Percentiles rank a stretch among this genome's conserved stretches.
phyloP scores from a whole-genome alignment of 2,113 vertebrate species.

The Poicephalus gulielmi region DNA sequence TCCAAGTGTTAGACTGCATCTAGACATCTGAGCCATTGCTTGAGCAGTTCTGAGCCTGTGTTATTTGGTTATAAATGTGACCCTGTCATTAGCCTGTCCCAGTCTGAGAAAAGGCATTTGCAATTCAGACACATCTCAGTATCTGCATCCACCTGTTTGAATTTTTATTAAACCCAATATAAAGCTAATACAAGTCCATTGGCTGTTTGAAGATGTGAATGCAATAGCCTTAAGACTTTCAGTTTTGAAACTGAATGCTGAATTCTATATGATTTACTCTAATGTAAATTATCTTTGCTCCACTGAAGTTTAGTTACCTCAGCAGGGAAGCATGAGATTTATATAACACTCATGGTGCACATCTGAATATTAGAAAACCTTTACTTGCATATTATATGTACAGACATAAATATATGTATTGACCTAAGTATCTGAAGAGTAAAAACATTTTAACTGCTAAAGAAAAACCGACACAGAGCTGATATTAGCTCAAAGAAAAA shows the following conservation, averaged over 20 bases:
- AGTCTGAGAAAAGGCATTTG: neutral
- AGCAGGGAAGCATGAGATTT: neutral
- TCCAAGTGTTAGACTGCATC: neutral
- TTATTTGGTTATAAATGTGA: neutral
- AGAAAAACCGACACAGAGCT: neutral
- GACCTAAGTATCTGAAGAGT: neutral
- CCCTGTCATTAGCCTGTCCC: neutral
- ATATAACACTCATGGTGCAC: neutral
- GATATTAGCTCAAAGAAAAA: neutral
- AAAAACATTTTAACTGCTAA: neutral
- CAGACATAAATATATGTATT: neutral
- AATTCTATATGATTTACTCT: neutral
- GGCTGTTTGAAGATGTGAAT: neutral
- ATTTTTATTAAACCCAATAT: neutral
- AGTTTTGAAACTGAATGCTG: neutral
- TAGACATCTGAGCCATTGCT: neutral
- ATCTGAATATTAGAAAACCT: neutral
- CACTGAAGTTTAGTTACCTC: neutral
- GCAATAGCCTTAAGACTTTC: neutral
- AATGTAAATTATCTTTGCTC: neutral
- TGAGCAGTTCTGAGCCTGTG: neutral
- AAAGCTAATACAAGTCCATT: neutral
- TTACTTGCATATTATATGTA: neutral
- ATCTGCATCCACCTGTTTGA: neutral
- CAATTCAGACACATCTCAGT: neutral